A percentile compares a stretch with the other conserved stretches of the same genome.
These are phyloP conservation scores for Ahaetulla prasina DNA, from an alignment of 2,113 vertebrate genomes.

Conservation along the genomic window DNA sequence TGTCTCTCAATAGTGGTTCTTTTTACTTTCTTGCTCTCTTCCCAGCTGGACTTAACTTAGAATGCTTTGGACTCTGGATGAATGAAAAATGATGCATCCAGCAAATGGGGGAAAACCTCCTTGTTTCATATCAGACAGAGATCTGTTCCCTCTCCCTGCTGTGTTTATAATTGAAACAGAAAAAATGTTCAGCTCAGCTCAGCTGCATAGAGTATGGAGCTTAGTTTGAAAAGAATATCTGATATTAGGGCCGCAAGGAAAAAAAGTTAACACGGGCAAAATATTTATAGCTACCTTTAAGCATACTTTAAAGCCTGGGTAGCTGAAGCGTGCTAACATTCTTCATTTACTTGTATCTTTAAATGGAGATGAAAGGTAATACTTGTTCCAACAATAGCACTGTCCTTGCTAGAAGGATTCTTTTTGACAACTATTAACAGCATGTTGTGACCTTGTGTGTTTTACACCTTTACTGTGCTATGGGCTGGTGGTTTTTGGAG, in stretches of 20 bases:
- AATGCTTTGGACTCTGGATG: background rate
- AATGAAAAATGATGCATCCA: background rate
- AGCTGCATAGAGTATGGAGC: background rate
- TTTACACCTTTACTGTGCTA: background rate
- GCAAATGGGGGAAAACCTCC: background rate
- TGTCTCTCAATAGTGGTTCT: background rate
- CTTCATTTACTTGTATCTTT: constrained; percentile 5
- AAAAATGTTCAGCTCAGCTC: background rate
- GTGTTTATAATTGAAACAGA: background rate
- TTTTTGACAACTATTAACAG: background rate
- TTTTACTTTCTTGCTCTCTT: background rate
- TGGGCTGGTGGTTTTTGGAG: background rate
- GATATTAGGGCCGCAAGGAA: background rate
- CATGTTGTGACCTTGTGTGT: background rate
- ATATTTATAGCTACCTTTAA: background rate
- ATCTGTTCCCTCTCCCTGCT: background rate
- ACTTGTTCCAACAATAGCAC: constrained; percentile 7
- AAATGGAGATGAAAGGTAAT: background rate
- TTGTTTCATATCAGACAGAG: background rate
- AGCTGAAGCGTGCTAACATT: background rate
- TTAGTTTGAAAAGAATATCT: background rate
- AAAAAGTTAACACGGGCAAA: background rate
- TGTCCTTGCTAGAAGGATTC: background rate
- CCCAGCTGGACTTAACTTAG: background rate
- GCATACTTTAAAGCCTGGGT: background rate